These are phyloP conservation scores for Danionella cerebrum DNA, from an alignment of 2,113 vertebrate species.

Conservation along the genomic window DNA sequence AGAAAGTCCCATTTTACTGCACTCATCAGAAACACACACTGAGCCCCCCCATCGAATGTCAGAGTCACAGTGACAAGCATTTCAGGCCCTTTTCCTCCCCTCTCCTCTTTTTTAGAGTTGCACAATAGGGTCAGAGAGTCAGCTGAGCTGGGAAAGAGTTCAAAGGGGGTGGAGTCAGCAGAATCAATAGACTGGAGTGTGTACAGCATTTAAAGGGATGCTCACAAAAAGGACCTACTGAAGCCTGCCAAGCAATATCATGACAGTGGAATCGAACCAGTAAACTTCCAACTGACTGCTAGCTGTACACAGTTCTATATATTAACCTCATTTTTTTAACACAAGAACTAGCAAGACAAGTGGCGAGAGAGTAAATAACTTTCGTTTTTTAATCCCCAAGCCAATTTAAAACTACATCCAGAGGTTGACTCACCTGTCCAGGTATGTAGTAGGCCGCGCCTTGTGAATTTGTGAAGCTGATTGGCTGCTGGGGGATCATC, in stretches of 20 bases:
- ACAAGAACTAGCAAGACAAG: no score
- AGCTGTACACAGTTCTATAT: no score
- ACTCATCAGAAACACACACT: slow-evolving; percentile 1
- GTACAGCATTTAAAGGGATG: no score
- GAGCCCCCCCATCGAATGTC: neutral
- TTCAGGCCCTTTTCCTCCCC: neutral
- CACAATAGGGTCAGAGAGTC: slow-evolving; percentile 28
- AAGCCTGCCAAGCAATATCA: no score
- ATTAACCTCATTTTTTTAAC: no score
- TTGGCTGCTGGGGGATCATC: slow-evolving; percentile 89
- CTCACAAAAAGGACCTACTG: no score
- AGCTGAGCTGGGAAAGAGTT: neutral
- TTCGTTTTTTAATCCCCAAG: no score
- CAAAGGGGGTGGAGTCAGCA: slow-evolving; percentile 20
- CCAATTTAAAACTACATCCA: no score
- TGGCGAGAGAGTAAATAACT: no score
- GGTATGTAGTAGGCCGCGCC: slow-evolving; percentile 85
- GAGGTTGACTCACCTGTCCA: slow-evolving; percentile 74
- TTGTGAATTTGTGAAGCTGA: slow-evolving; percentile 82
- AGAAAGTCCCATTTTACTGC: neutral
- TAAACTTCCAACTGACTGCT: no score
- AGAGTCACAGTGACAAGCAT: neutral
- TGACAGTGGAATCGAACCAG: no score
- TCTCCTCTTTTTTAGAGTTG: neutral
- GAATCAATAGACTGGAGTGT: slow-evolving; percentile 5